phyloP scores from a whole-genome alignment of 2,797 vertebrate species.

The Emydoidea blandingii region DNA sequence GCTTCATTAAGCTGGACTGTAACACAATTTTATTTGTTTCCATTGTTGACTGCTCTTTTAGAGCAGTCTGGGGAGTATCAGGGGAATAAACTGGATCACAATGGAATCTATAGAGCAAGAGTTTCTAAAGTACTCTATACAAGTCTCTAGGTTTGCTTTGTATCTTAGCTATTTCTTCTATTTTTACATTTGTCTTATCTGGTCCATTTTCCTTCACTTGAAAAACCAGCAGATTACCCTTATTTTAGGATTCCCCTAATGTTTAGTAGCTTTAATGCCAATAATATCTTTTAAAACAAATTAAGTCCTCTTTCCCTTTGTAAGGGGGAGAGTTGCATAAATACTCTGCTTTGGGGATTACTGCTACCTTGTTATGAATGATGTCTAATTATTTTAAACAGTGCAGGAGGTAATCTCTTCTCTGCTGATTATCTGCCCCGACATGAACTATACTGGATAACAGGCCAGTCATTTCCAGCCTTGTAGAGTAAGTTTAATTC shows the following conservation, averaged over 20 bases:
- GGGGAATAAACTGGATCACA: not conserved
- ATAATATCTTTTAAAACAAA: not conserved
- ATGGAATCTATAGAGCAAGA: not conserved
- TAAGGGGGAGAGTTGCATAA: not conserved
- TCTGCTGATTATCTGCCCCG: not conserved
- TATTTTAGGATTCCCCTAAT: not conserved
- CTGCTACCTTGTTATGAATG: not conserved
- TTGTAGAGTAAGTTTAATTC: not conserved
- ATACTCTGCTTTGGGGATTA: not conserved
- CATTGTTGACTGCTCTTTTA: rapidly evolving
- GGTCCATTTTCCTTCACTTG: not conserved
- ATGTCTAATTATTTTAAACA: not conserved
- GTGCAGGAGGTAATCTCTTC: not conserved
- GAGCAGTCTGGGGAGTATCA: not conserved
- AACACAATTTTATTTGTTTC: rapidly evolving
- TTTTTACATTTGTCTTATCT: not conserved
- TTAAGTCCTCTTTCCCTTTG: not conserved
- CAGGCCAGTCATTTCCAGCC: not conserved
- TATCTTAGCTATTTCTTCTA: not conserved
- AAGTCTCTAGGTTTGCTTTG: not conserved
- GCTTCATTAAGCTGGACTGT: not conserved
- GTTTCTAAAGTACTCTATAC: not conserved
- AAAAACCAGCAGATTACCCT: not conserved
- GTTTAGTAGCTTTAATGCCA: not conserved
- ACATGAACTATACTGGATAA: not conserved